phyloP scores from a whole-genome alignment of 2,113 vertebrate genomes.

The Chloebia gouldiae region DNA sequence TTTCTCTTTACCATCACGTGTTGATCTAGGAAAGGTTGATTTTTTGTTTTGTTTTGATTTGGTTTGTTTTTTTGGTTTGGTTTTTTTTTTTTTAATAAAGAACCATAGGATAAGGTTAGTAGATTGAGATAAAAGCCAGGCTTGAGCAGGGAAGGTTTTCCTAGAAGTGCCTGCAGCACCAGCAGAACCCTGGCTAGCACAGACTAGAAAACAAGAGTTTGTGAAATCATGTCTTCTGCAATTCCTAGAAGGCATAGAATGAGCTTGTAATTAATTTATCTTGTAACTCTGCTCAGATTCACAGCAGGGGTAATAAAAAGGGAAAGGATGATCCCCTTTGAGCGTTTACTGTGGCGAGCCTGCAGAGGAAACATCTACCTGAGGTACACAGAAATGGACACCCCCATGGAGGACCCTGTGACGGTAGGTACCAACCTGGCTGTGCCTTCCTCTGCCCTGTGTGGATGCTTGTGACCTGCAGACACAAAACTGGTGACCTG shows the following conservation, averaged over 20 bases:
- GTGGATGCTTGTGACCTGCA: not conserved
- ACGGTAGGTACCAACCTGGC: conserved; percentile 61
- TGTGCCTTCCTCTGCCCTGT: not conserved
- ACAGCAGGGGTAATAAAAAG: conserved; percentile 77
- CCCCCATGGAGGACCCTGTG: conserved; percentile 72
- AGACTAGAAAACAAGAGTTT: not conserved
- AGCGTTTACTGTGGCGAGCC: conserved; percentile 79
- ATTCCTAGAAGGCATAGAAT: not conserved
- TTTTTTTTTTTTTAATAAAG: not conserved
- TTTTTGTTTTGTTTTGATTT: too few relatives aligned
- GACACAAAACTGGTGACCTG: not conserved
- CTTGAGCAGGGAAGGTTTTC: not conserved
- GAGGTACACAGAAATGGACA: conserved; percentile 78
- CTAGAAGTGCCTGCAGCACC: not conserved
- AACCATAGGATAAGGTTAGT: not conserved
- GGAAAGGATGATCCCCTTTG: conserved; percentile 79
- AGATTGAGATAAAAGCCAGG: not conserved
- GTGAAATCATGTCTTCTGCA: not conserved
- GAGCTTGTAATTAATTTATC: not conserved
- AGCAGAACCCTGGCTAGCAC: not conserved
- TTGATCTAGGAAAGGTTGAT: not conserved
- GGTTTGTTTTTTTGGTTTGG: too few relatives aligned
- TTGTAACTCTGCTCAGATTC: conserved; percentile 66
- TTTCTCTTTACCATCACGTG: not conserved
- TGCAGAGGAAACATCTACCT: conserved; percentile 82